Percentiles rank a stretch among this genome's conserved stretches.
Evolutionary conservation across 2,797 vertebrate genomes (phyloP).

Genomic region (Cossypha niveicapilla): DNA sequence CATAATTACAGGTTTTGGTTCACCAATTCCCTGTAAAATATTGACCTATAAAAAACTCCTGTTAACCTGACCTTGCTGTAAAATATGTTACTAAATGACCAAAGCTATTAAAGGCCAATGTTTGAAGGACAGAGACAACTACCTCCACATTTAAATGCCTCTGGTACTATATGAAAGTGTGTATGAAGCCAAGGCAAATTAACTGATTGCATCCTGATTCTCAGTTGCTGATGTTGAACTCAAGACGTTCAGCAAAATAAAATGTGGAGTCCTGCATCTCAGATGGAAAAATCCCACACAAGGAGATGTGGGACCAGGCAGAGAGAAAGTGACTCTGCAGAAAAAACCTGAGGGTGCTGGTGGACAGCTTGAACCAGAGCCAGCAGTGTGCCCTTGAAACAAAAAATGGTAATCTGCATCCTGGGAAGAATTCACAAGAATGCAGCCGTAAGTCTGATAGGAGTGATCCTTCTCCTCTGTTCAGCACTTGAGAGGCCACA

Average conservation of each 20-base stretch:
- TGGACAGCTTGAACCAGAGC: not conserved
- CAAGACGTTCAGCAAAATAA: not conserved
- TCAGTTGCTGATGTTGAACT: not conserved
- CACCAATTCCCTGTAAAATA: slow-evolving; percentile 72
- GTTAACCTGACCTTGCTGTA: slow-evolving; percentile 80
- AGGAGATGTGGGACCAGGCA: not conserved
- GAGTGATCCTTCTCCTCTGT: not conserved
- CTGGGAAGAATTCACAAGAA: not conserved
- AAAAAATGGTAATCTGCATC: not conserved
- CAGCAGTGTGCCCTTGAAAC: not conserved
- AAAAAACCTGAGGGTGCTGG: not conserved
- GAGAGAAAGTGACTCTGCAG: not conserved
- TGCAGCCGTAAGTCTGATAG: not conserved
- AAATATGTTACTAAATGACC: slow-evolving; percentile 79
- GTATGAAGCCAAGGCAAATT: slow-evolving; percentile 35
- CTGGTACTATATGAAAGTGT: not conserved
- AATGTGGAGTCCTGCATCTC: not conserved
- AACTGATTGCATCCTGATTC: not conserved
- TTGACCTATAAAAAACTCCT: slow-evolving; percentile 76
- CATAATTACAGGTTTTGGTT: slow-evolving; percentile 72
- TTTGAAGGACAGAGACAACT: slow-evolving; percentile 56
- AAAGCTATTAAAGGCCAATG: slow-evolving; percentile 68
- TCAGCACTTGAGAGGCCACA: not conserved
- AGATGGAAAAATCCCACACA: not conserved
- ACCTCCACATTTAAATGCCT: slow-evolving; percentile 29